Evolutionary conservation across 2,888 invertebrate species (phyloP).

Genomic region (Apomyelois bistriatella): DNA sequence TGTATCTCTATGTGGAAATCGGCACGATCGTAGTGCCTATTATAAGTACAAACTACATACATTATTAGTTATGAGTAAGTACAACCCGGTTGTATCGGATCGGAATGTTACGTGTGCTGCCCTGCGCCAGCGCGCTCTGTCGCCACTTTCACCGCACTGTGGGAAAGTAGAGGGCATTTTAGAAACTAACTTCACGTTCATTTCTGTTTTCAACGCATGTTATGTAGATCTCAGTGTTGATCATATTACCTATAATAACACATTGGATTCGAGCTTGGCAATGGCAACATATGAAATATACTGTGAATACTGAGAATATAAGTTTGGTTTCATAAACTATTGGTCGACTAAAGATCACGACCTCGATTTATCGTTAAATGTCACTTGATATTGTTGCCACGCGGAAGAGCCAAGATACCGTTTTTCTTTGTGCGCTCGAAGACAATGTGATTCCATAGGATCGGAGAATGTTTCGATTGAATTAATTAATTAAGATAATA

Average conservation of each 20-base stretch:
- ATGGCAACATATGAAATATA: no score
- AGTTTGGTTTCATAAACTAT: constrained; percentile 15
- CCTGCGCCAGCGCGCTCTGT: constrained; percentile 43
- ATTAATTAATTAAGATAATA: constrained; percentile 30
- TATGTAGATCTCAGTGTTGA: background rate
- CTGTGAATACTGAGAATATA: no score
- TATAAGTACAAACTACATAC: no score
- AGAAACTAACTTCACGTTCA: constrained; percentile 60
- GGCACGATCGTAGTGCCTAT: no score
- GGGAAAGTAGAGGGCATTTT: constrained; percentile 70
- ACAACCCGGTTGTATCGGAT: constrained; percentile 51
- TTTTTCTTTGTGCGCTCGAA: constrained; percentile 60
- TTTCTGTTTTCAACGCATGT: constrained; percentile 11
- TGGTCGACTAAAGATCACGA: constrained; percentile 38
- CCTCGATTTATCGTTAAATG: constrained; percentile 73
- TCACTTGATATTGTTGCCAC: constrained; percentile 66
- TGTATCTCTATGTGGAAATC: no score
- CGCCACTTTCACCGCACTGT: constrained; percentile 70
- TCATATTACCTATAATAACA: no score
- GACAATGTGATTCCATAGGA: constrained; percentile 59
- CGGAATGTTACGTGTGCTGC: constrained; percentile 58
- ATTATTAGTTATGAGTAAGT: constrained; percentile 29
- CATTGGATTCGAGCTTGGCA: background rate
- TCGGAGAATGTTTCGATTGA: constrained; percentile 44
- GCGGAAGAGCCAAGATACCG: constrained; percentile 52